Base-by-base conservation (phyloP, 1,140 invertebrate species). In the Myzus persicae region DNA sequence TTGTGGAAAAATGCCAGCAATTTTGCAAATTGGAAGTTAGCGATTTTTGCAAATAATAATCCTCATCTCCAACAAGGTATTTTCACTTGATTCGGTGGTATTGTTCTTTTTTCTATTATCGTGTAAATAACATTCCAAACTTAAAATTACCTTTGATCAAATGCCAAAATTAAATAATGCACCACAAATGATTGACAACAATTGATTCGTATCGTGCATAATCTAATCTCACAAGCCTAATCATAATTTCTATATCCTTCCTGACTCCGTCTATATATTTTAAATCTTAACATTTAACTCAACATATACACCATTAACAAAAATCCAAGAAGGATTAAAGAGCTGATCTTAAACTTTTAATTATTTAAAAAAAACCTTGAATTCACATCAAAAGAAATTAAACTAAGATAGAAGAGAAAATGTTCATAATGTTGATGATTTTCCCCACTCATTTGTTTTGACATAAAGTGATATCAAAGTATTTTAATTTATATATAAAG, bases 1-100 rank as follows among this genome's bases (percentile, higher is more conserved):
- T 76, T 76, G 59, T 67, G 18, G 59, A 76, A 76, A 76, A 76
- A 76, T 76, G 31, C 59, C 59, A 76, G n/a, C 59, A 76, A 76
- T 76, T 76, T 76, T 6, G 31, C 31, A 76, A 76, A 76, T 76
- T 76, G n/a, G 31, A 76, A 76, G 59, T 76, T 76, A n/a, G 5
- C 4, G 59, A 76, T 18, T 76, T 67, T 76, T n/a, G 59, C 5
- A n/a, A 76, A 76, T 20, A 76, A 76, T 76, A 76, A 76, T n/a
- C 59, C 11, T 67, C 9, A n/a, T 76, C 59, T 6, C 14, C n/a
- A 76, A n/a, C 59, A 76, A 18, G n/a, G 31, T 76, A n/a, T 76
- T n/a, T n/a, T 76, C 14, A 6, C 9, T 67, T 14, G 31, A 67
- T 67, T 67, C 31, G n/a, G 59, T 67, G 11, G 59, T 67, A 67